Percentiles rank a stretch among this genome's conserved stretches.
These are phyloP conservation scores for Drosophila bunnanda DNA, from an alignment of 2,888 invertebrate species.

Conservation along the genomic window DNA sequence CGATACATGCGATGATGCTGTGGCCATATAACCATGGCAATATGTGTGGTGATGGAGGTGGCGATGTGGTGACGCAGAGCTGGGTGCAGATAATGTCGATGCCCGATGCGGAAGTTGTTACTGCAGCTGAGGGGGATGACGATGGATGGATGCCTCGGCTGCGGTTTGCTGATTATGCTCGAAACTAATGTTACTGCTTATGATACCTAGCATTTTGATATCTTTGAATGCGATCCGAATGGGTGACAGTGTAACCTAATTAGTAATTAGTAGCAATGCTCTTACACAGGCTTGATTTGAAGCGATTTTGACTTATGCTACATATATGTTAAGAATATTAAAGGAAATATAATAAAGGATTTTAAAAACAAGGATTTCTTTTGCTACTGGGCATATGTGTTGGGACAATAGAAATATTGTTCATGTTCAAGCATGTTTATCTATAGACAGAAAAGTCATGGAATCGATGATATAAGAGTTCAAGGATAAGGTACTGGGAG, in stretches of 20 bases:
- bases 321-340: too few species aligned
- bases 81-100: constrained; percentile 20
- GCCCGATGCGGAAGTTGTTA: constrained; percentile 43
- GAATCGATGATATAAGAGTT: not conserved
- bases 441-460: not conserved
- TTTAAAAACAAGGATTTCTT: not conserved
- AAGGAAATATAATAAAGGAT: not conserved
- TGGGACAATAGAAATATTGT: too few species aligned
- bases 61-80: constrained; percentile 26
- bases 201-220: not conserved
- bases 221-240: not conserved
- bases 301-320: not conserved
- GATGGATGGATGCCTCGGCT: constrained; percentile 45
- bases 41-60: constrained; percentile 33
- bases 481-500: not conserved
- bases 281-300: not conserved
- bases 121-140: constrained; percentile 36
- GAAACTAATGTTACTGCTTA: constrained; percentile 23
- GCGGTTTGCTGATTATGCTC: constrained; percentile 16
- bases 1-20: constrained; percentile 54
- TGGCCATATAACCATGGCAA: constrained; percentile 9
- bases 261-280: not conserved
- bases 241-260: not conserved
- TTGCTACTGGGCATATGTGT: not conserved
- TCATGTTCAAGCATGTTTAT: not conserved